phyloP scores from a whole-genome alignment of 2,888 invertebrate genomes.

The Synergus gifuensis region DNA sequence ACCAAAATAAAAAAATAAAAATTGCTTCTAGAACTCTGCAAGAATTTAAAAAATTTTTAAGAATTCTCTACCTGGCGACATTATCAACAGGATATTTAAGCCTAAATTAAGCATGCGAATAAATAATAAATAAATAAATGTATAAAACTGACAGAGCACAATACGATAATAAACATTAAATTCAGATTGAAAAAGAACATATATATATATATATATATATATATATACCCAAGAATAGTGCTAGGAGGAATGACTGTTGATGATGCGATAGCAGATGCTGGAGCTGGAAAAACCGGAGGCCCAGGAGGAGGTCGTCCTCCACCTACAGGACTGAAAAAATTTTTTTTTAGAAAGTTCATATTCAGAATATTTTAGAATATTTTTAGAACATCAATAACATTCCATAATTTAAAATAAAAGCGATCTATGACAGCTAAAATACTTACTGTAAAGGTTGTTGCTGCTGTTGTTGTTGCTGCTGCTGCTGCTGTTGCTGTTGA shows the following conservation, averaged over 20 bases:
- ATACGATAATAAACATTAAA: conserved; percentile 42
- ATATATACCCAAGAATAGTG: conserved; percentile 74
- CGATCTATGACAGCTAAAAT: background rate
- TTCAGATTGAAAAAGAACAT: conserved; percentile 10
- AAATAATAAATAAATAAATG: background rate
- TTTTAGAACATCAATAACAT: background rate
- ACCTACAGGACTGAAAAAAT: conserved; percentile 66
- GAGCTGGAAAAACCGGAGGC: conserved; percentile 74
- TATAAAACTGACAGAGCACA: background rate
- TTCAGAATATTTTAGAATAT: background rate
- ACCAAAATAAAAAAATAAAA: too few species aligned
- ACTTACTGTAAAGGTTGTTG: conserved; percentile 66
- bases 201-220: too few species aligned
- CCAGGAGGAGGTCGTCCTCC: conserved; percentile 75
- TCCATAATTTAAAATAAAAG: background rate
- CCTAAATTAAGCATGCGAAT: background rate
- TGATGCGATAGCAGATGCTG: conserved; percentile 81
- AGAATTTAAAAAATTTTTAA: too few species aligned
- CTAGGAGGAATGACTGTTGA: conserved; percentile 70
- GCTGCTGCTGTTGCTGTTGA: conserved; percentile 57
- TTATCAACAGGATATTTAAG: background rate
- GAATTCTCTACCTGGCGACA: background rate
- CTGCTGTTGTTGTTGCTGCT: conserved; percentile 47
- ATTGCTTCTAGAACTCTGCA: too few species aligned
- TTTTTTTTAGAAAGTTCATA: background rate